Evolutionary conservation across 2,113 vertebrate genomes (phyloP), one percentile per base, ranked within the genome.

Genomic region (Rostratula benghalensis): DNA sequence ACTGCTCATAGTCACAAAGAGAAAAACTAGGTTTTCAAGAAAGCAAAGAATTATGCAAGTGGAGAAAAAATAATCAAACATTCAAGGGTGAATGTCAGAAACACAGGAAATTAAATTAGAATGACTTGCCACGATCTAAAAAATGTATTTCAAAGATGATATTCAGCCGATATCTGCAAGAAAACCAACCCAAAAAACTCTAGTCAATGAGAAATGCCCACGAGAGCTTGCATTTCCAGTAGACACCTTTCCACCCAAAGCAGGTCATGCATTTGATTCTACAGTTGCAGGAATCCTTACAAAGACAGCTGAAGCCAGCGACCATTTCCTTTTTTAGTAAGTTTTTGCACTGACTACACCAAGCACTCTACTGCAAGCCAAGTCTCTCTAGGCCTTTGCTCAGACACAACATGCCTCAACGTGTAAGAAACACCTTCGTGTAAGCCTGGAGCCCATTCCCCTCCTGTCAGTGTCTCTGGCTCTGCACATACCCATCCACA

Each of bases 211-310:
- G 53, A 83, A 76, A 45, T 67, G 46, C 41, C 78, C 69, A 37
- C 1, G 12, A 57, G 41, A 73, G 18, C 21, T 11, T 14, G 3
- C 0, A 0, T 24, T 53, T 70, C 60, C 39, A 63, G 23, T 4
- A 57, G 73, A 33, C n/a, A 61, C 33, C 53, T 3, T 37, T 70
- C 60, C 37, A 48, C 82, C 63, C 37, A n/a, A 48, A 74, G 76
- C 67, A 76, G 89, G 8, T n/a, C 7, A 2, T 4, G 33, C 54
- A 20, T 20, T 45, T 27, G 10, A 31, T 17, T 57, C 84, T 35
- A 27, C 61, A 56, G 51, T 41, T 37, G 31, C 43, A 56, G 76
- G 54, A 46, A 64, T 22, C 50, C 8, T 13, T 21, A 53, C 1
- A 2, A 79, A 69, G 31, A 7, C 31, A 53, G 22, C 5, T 5